Percentiles rank a stretch among this genome's conserved stretches.
Evolutionary conservation across 2,797 vertebrate genomes (phyloP).

Genomic region (Periparus ater): DNA sequence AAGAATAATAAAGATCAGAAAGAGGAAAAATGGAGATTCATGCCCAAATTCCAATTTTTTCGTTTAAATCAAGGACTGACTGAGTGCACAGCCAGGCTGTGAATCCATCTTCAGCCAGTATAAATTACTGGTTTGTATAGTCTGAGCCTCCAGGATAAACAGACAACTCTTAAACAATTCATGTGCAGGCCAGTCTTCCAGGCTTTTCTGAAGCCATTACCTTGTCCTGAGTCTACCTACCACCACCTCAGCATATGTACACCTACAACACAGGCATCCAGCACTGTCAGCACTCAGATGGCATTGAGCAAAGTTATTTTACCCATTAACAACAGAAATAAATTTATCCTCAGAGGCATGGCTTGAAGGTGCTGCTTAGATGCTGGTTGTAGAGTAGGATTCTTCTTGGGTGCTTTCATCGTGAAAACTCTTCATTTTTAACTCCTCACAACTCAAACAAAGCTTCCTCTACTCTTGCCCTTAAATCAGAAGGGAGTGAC

Average conservation of each 20-base stretch:
- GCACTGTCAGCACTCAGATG: not conserved
- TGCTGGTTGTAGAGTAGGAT: not conserved
- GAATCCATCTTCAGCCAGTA: constrained; percentile 46
- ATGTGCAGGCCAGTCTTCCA: constrained; percentile 28
- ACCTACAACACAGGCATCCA: not conserved
- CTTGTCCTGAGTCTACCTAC: not conserved
- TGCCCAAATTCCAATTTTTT: constrained; percentile 54
- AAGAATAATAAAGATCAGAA: constrained; percentile 58
- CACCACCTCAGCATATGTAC: not conserved
- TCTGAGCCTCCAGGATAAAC: constrained; percentile 61
- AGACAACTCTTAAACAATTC: constrained; percentile 36
- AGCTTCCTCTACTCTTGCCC: not conserved
- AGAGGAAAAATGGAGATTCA: not conserved
- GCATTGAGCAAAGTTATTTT: not conserved
- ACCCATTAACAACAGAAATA: not conserved
- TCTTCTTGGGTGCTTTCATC: not conserved
- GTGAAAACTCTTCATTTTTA: not conserved
- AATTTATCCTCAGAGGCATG: not conserved
- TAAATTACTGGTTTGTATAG: constrained; percentile 57
- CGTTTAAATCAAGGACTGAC: constrained; percentile 46
- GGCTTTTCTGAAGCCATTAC: constrained; percentile 28
- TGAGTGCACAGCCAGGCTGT: constrained; percentile 6
- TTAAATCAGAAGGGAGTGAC: constrained; percentile 19
- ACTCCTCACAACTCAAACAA: not conserved
- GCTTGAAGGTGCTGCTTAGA: not conserved